Percentiles rank a stretch among this genome's conserved stretches.
Evolutionary conservation across 2,888 invertebrate species (phyloP).

Genomic region (Glaucopsyche alexis): DNA sequence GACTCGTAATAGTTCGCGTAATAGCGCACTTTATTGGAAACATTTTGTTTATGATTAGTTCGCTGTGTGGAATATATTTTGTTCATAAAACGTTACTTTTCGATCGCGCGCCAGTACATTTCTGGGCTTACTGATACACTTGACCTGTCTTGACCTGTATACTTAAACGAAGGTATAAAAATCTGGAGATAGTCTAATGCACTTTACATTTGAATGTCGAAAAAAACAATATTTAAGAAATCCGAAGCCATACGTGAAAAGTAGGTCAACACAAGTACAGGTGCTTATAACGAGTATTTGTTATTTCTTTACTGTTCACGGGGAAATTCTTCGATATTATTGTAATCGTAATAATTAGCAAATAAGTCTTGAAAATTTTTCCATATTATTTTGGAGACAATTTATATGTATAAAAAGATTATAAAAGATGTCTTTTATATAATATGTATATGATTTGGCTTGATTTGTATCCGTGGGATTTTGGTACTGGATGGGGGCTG

Average conservation of each 20-base stretch:
- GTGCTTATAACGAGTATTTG: neutral
- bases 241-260: conserved; percentile 1
- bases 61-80: neutral
- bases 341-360: conserved; percentile 4
- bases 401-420: neutral
- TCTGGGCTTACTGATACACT: neutral
- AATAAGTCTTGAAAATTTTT: neutral
- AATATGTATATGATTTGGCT: too few species aligned
- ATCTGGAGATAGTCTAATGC: neutral
- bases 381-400: neutral
- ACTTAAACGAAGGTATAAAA: neutral
- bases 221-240: neutral
- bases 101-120: neutral
- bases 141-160: neutral
- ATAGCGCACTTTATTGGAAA: conserved; percentile 19
- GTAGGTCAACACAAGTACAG: conserved; percentile 5
- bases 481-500: neutral
- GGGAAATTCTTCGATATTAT: neutral
- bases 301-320: neutral
- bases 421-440: too few species aligned
- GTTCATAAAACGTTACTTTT: conserved; percentile 21
- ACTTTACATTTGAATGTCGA: neutral
- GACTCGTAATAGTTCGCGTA: conserved; percentile 27
- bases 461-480: too few species aligned
- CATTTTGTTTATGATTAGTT: conserved; percentile 21